Evolutionary conservation across 2,888 invertebrate genomes (phyloP).

Genomic region (Busseola fusca): DNA sequence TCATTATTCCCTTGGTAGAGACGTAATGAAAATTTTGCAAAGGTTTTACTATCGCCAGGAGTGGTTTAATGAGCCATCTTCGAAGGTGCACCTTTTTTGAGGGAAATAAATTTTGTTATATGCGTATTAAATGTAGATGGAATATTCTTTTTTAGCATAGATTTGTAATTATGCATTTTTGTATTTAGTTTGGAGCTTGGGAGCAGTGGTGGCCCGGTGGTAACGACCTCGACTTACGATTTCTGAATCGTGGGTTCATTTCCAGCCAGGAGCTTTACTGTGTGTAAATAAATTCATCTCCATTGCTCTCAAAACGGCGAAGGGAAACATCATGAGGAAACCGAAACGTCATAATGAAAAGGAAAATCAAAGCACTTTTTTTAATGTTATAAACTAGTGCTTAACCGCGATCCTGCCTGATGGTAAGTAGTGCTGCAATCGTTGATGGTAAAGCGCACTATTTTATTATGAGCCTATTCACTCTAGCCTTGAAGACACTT

Average conservation of each 20-base stretch:
- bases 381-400: no score
- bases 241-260: background rate
- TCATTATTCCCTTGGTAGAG: slow-evolving; percentile 82
- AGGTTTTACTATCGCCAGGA: slow-evolving; percentile 78
- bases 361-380: no score
- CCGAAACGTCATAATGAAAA: no score
- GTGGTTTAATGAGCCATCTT: slow-evolving; percentile 74
- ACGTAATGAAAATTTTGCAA: slow-evolving; percentile 85
- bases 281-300: background rate
- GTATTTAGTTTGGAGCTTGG: background rate
- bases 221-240: background rate
- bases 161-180: slow-evolving; percentile 1
- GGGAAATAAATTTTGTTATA: slow-evolving; percentile 57
- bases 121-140: slow-evolving; percentile 43
- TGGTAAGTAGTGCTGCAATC: no score
- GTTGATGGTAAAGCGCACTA: no score
- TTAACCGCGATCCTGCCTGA: no score
- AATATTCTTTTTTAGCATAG: slow-evolving; percentile 18
- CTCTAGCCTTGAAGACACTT: no score
- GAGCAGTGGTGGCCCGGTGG: background rate
- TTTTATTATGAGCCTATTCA: no score
- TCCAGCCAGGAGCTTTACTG: background rate
- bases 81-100: slow-evolving; percentile 71
- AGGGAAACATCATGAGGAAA: no score
- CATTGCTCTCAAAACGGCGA: background rate